phyloP scores from a whole-genome alignment of 2,888 invertebrate species.

The Spilosoma lubricipeda region DNA sequence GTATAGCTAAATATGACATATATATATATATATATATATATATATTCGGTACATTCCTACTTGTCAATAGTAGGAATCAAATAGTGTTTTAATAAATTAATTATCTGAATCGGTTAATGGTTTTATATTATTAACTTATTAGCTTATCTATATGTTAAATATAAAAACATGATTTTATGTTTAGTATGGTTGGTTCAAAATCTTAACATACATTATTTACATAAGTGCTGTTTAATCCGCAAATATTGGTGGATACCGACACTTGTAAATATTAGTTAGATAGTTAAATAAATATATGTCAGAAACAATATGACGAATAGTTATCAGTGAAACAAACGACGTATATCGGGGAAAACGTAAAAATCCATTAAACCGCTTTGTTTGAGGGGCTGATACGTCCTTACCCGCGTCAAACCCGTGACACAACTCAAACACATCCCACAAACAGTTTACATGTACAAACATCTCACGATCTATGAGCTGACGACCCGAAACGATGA shows the following conservation, averaged over 20 bases:
- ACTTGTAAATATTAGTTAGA: background rate
- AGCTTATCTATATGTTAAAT: no score
- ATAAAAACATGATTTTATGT: no score
- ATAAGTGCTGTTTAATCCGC: no score
- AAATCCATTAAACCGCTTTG: constrained; percentile 56
- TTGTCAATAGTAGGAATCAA: background rate
- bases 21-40: no score
- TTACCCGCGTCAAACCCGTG: constrained; percentile 48
- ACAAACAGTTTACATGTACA: constrained; percentile 67
- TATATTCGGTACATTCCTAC: background rate
- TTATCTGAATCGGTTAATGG: no score
- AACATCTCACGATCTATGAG: constrained; percentile 62
- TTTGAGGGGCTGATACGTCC: constrained; percentile 47
- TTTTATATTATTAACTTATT: no score
- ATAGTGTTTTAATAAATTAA: background rate
- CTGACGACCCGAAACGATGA: constrained; percentile 58
- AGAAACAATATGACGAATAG: constrained; percentile 16
- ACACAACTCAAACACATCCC: constrained; percentile 59
- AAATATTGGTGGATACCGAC: background rate
- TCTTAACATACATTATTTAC: no score
- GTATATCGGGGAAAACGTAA: constrained; percentile 42
- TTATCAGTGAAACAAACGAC: constrained; percentile 35
- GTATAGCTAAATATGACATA: background rate
- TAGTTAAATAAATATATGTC: background rate
- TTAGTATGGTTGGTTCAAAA: no score